phyloP scores from a whole-genome alignment of 2,797 vertebrate species.

The Tenualosa thibaudeaui region DNA sequence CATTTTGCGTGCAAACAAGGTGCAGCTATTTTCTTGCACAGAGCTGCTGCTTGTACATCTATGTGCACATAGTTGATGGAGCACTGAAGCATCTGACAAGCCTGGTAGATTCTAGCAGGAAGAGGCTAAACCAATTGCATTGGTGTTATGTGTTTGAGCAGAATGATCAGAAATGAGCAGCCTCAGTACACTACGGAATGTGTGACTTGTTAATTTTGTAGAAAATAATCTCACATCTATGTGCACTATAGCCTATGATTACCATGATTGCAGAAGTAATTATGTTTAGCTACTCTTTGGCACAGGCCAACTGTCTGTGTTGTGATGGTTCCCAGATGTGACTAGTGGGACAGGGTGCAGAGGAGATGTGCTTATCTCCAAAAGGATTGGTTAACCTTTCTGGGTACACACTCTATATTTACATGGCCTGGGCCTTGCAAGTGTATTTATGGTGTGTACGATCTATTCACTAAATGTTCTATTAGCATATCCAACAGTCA shows the following conservation, averaged over 20 bases:
- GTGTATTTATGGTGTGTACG: neutral
- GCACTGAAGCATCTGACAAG: no score
- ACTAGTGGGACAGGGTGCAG: conserved; percentile 24
- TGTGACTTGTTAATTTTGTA: no score
- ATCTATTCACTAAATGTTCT: neutral
- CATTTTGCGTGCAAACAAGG: no score
- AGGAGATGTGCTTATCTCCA: conserved; percentile 40
- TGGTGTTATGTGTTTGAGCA: no score
- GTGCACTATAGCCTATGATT: conserved; percentile 32
- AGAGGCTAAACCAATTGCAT: no score
- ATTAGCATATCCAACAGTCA: neutral
- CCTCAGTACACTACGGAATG: no score
- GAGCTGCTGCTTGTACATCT: no score
- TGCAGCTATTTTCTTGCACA: no score
- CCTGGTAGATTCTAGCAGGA: no score
- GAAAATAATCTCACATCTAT: neutral
- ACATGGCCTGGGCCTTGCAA: neutral
- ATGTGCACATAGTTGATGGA: no score
- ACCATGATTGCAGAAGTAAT: conserved; percentile 42
- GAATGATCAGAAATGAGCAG: no score
- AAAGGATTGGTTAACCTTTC: conserved; percentile 32
- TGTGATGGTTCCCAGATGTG: conserved; percentile 50
- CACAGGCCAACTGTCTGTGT: conserved; percentile 35
- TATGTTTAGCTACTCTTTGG: conserved; percentile 36
- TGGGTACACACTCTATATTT: neutral